Conservation (phyloP, 2,797 vertebrate species). For the Paguma larvata region DNA sequence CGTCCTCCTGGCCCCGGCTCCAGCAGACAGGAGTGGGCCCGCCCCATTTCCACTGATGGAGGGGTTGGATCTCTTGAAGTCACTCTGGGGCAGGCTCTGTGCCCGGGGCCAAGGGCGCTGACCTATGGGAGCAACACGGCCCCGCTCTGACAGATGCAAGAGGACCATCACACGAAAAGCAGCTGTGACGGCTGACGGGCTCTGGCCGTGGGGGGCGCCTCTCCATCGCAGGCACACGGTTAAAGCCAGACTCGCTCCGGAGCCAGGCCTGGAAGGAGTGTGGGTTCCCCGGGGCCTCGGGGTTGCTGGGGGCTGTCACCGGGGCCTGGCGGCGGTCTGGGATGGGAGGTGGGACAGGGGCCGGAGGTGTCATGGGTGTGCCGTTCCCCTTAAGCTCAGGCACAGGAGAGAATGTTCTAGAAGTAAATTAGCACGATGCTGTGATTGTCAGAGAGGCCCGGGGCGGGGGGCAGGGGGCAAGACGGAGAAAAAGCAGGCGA, state of each 20-base stretch:
- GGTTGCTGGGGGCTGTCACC: neutral
- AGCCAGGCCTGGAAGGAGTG: neutral
- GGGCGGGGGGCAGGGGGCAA: neutral
- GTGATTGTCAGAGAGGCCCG: neutral
- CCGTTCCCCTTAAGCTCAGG: neutral
- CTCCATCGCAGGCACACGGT: neutral
- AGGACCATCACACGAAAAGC: rapidly evolving
- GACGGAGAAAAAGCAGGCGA: neutral
- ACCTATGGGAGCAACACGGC: neutral
- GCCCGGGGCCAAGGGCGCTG: neutral
- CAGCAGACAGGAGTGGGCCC: neutral
- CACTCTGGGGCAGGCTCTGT: neutral
- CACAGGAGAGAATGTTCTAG: neutral
- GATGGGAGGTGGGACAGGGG: neutral
- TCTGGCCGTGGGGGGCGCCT: neutral
- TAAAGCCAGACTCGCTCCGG: neutral
- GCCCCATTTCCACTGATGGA: neutral
- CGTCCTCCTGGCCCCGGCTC: rapidly evolving
- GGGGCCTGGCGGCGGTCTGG: neutral
- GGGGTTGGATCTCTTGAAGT: neutral
- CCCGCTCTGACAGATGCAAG: neutral
- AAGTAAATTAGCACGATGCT: neutral
- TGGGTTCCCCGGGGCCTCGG: neutral
- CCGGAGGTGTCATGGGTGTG: neutral
- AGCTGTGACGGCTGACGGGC: neutral